Conservation (phyloP, 2,888 invertebrate genomes). For the Pollenia griseotomentosa region DNA sequence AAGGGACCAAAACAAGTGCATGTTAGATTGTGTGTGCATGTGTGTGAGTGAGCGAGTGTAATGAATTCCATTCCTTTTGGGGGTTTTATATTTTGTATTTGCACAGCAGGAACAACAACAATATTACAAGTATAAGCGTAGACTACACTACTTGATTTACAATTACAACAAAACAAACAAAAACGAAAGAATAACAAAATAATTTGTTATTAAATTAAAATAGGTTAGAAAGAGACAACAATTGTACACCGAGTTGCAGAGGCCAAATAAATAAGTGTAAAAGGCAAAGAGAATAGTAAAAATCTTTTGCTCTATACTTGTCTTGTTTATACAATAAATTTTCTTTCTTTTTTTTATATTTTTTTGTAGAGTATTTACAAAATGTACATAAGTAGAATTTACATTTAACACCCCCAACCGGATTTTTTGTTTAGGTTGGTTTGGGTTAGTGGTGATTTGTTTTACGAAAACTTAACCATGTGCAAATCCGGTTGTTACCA, state of each 20-base stretch:
- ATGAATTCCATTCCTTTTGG: slow-evolving; percentile 54
- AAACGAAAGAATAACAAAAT: slow-evolving; percentile 20
- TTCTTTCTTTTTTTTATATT: neutral
- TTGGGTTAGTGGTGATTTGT: slow-evolving; percentile 46
- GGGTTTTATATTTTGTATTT: slow-evolving; percentile 48
- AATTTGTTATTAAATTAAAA: slow-evolving; percentile 46
- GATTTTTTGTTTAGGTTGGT: neutral
- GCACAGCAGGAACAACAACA: slow-evolving; percentile 31
- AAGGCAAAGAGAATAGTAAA: neutral
- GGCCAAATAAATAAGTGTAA: slow-evolving; percentile 10
- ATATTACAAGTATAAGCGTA: slow-evolving; percentile 35
- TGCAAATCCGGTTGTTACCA: slow-evolving; percentile 72
- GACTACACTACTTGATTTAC: slow-evolving; percentile 30
- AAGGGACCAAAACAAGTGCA: slow-evolving; percentile 53
- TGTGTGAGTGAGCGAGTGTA: slow-evolving; percentile 12
- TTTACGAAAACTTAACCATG: slow-evolving; percentile 68
- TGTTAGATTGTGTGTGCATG: neutral
- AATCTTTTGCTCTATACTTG: slow-evolving; percentile 21
- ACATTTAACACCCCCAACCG: slow-evolving; percentile 39
- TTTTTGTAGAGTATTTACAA: neutral
- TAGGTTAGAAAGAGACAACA: slow-evolving; percentile 54
- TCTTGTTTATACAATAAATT: slow-evolving; percentile 21
- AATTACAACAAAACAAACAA: slow-evolving; percentile 15
- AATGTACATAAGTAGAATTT: slow-evolving; percentile 16
- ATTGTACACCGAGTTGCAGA: neutral